Conservation (phyloP, 2,888 invertebrate genomes). For the Cosmorhoe ocellata region DNA sequence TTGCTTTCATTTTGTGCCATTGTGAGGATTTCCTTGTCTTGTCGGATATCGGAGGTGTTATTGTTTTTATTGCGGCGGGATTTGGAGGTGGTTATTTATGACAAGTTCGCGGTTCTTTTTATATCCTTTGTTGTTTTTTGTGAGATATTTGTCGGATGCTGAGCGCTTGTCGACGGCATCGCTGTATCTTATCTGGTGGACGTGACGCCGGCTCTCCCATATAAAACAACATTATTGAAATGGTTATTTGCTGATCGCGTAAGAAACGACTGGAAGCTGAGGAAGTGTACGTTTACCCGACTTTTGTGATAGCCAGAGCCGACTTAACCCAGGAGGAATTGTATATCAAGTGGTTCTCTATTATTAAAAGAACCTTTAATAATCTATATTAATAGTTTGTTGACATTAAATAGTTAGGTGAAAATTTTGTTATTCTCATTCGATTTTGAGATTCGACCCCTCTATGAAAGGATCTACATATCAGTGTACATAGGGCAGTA, state of each 20-base stretch:
- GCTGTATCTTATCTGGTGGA: conserved; percentile 40
- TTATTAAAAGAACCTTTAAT: no score
- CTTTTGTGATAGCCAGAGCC: not conserved
- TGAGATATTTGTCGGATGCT: conserved; percentile 48
- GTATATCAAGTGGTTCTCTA: no score
- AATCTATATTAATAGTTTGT: no score
- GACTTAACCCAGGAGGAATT: no score
- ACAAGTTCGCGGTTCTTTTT: conserved; percentile 50
- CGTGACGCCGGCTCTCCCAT: conserved; percentile 43
- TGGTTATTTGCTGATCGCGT: conserved; percentile 19
- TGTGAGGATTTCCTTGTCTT: conserved; percentile 62
- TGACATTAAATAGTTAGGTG: no score
- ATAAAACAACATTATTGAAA: conserved; percentile 29
- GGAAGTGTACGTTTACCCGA: not conserved
- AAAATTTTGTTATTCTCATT: no score
- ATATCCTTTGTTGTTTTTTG: conserved; percentile 46
- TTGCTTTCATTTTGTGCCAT: conserved; percentile 70
- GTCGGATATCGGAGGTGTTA: conserved; percentile 48
- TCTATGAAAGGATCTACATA: conserved; percentile 9
- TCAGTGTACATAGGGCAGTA: conserved; percentile 29
- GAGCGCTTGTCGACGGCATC: conserved; percentile 41
- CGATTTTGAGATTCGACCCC: not conserved
- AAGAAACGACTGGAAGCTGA: conserved; percentile 11
- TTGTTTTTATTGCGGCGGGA: conserved; percentile 51
- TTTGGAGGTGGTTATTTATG: conserved; percentile 53